phyloP scores from a whole-genome alignment of 2,888 invertebrate species.

The Drosophila suboccidentalis region DNA sequence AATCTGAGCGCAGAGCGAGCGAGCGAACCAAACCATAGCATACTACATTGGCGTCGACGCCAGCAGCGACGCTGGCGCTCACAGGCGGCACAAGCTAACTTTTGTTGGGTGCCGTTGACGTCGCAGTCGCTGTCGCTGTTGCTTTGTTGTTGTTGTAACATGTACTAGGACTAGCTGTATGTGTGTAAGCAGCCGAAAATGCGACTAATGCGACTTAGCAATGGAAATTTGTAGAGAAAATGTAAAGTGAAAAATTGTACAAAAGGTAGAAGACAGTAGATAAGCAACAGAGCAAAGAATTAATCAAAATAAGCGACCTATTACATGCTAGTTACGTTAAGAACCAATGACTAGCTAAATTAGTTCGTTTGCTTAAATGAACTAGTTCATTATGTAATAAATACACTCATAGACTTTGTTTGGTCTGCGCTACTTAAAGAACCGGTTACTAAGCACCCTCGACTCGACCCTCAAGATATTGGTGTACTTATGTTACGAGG shows the following conservation, averaged over 20 bases:
- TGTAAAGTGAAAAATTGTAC: conserved; percentile 20
- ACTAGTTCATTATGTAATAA: conserved; percentile 19
- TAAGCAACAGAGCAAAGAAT: conserved; percentile 18
- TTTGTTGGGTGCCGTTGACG: conserved; percentile 34
- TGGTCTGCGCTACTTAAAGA: conserved; percentile 28
- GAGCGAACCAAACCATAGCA: conserved; percentile 40
- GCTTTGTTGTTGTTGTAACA: conserved; percentile 23
- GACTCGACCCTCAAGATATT: conserved; percentile 32
- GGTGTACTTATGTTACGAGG: conserved; percentile 9
- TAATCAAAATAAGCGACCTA: conserved; percentile 16
- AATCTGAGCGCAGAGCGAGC: conserved; percentile 65
- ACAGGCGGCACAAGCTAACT: conserved; percentile 17
- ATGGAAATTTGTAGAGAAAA: conserved; percentile 45
- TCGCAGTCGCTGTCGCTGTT: conserved; percentile 22
- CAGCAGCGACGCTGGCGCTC: conserved; percentile 41
- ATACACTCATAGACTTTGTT: conserved; percentile 9
- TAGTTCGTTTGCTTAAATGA: conserved; percentile 11
- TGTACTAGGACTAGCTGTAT: conserved; percentile 6
- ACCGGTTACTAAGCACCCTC: conserved; percentile 52
- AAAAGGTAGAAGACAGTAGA: conserved; percentile 26
- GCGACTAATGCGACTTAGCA: conserved; percentile 68
- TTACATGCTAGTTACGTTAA: conserved; percentile 21
- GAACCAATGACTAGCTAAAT: neutral
- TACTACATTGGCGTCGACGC: conserved; percentile 43
- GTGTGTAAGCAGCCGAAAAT: conserved; percentile 50